These are phyloP conservation scores for Tipula vernalis DNA, from an alignment of 2,888 invertebrate species.

Conservation along the genomic window DNA sequence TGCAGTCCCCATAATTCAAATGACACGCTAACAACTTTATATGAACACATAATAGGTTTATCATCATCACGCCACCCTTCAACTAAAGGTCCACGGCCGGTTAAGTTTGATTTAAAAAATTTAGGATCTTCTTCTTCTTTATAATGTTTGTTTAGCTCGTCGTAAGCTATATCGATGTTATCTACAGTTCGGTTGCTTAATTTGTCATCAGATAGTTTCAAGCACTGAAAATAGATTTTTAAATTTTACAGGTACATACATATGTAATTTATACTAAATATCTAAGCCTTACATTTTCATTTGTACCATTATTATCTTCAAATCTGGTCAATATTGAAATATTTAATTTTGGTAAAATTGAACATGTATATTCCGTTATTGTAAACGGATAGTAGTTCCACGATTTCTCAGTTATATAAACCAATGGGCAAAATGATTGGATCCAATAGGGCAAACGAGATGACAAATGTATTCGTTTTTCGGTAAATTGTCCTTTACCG, in stretches of 20 bases:
- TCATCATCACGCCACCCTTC: slow-evolving; percentile 68
- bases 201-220: slow-evolving; percentile 59
- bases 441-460: slow-evolving; percentile 86
- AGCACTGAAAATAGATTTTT: slow-evolving; percentile 44
- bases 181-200: slow-evolving; percentile 62
- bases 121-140: slow-evolving; percentile 82
- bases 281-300: slow-evolving; percentile 64
- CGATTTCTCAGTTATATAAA: slow-evolving; percentile 86
- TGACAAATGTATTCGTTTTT: slow-evolving; percentile 80
- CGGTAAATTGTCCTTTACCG: slow-evolving; percentile 78
- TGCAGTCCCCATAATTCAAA: slow-evolving; percentile 92
- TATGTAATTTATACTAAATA: not conserved
- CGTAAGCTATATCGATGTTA: slow-evolving; percentile 75
- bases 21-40: slow-evolving; percentile 72
- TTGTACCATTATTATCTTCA: slow-evolving; percentile 77
- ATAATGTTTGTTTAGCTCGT: slow-evolving; percentile 77
- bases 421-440: slow-evolving; percentile 72
- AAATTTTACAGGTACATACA: no score
- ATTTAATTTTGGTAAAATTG: slow-evolving; percentile 74
- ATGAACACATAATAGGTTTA: slow-evolving; percentile 85
- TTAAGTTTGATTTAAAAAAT: slow-evolving; percentile 69
- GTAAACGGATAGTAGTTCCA: slow-evolving; percentile 94
- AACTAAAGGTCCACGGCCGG: slow-evolving; percentile 64
- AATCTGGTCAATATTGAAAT: slow-evolving; percentile 80
- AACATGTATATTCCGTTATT: slow-evolving; percentile 79